Percentiles rank a stretch among this genome's conserved stretches.
phyloP scores from a whole-genome alignment of 2,113 vertebrate genomes.

The Genyomyrus donnyi region DNA sequence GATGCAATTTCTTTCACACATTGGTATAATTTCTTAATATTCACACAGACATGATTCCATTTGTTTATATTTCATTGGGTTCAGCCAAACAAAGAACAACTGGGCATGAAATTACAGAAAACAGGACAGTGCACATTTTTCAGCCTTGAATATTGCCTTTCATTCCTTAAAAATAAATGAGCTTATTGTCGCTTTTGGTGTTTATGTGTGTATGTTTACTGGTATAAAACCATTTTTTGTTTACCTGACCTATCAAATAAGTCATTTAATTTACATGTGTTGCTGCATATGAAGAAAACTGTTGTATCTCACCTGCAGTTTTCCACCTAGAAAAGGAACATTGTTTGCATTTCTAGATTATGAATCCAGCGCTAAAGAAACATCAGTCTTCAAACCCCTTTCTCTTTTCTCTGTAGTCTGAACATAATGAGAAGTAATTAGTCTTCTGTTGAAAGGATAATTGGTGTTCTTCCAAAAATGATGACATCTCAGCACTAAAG shows the following conservation, averaged over 20 bases:
- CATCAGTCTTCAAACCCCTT: neutral
- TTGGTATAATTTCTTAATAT: neutral
- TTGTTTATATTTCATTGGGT: neutral
- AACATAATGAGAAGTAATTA: constrained; percentile 6
- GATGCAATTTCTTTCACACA: neutral
- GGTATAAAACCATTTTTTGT: neutral
- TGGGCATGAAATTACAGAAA: neutral
- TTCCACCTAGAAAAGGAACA: neutral
- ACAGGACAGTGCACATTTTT: neutral
- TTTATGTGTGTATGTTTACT: neutral
- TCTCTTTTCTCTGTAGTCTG: neutral
- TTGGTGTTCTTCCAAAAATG: constrained; percentile 1
- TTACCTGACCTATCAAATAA: neutral
- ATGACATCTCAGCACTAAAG: constrained; percentile 6
- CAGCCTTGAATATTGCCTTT: neutral
- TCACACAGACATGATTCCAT: neutral
- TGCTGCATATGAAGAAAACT: neutral
- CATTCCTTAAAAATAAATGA: neutral
- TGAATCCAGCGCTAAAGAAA: neutral
- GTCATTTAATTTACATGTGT: neutral
- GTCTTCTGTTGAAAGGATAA: neutral
- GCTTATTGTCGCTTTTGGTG: neutral
- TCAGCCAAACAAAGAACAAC: neutral
- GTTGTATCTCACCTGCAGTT: neutral
- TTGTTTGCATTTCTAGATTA: neutral